Conservation (phyloP, 2,888 invertebrate species). For the Brassicogethes aeneus region DNA sequence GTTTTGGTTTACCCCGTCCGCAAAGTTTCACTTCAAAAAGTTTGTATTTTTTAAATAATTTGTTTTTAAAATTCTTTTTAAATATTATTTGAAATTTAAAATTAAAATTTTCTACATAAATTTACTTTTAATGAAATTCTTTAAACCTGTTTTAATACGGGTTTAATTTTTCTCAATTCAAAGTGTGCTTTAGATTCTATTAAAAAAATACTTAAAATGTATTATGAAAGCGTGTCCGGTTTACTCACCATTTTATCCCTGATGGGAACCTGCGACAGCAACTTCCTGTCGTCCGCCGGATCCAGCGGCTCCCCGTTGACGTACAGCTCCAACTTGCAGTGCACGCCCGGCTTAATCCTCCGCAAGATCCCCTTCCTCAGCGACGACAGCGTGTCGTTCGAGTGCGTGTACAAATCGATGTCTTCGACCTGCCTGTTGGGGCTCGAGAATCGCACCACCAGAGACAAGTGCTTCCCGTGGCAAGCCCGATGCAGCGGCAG, state of each 20-base stretch:
- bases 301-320: constrained; percentile 84
- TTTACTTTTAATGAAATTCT: no score
- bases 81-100: no score
- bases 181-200: no score
- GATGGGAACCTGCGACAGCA: constrained; percentile 76
- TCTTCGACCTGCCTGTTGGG: constrained; percentile 85
- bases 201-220: no score
- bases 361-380: constrained; percentile 70
- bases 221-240: no score
- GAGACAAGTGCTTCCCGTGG: constrained; percentile 79
- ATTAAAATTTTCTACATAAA: no score
- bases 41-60: no score
- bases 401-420: constrained; percentile 85
- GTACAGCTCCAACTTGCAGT: constrained; percentile 85
- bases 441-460: constrained; percentile 72
- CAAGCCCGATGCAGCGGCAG: constrained; percentile 84
- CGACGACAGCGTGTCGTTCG: constrained; percentile 86
- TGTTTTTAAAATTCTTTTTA: no score
- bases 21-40: no score
- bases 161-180: no score
- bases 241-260: constrained; percentile 75
- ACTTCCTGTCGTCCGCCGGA: constrained; percentile 77
- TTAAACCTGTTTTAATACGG: no score
- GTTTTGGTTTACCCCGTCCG: no score
- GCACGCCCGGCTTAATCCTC: constrained; percentile 52